A percentile compares a stretch with the other conserved stretches of the same genome.
Conservation (phyloP, 2,888 invertebrate genomes). For the Alloscopus bannaensis region DNA sequence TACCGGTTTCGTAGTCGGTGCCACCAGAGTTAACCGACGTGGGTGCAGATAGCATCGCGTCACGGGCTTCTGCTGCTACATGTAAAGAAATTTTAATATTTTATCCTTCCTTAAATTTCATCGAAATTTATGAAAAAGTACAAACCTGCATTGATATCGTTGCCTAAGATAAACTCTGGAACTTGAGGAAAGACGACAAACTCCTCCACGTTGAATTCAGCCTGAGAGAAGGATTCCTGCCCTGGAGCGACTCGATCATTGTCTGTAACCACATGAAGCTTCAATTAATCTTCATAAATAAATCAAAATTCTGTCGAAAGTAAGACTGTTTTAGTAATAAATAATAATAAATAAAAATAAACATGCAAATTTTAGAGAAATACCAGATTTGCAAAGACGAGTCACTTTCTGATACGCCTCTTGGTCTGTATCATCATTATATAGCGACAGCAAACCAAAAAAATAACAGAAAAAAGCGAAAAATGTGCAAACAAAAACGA, state of each 20-base stretch:
- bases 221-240: constrained; percentile 58
- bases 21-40: constrained; percentile 56
- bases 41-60: constrained; percentile 57
- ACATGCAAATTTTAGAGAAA: constrained; percentile 27
- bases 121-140: not conserved
- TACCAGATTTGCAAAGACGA: constrained; percentile 58
- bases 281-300: not conserved
- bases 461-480: not conserved
- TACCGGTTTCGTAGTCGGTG: constrained; percentile 59
- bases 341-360: constrained; percentile 5
- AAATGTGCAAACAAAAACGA: not conserved
- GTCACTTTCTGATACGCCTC: constrained; percentile 52
- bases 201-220: constrained; percentile 65
- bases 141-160: constrained; percentile 47
- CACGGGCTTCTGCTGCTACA: constrained; percentile 45
- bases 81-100: not conserved
- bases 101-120: not conserved
- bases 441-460: constrained; percentile 34
- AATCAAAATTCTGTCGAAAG: not conserved
- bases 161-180: constrained; percentile 62
- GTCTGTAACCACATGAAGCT: constrained; percentile 37
- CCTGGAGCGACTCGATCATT: constrained; percentile 39
- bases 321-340: not conserved
- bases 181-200: constrained; percentile 66
- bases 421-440: constrained; percentile 39